Base-by-base conservation (phyloP, 2,797 vertebrate genomes). In the Emydoidea blandingii region DNA sequence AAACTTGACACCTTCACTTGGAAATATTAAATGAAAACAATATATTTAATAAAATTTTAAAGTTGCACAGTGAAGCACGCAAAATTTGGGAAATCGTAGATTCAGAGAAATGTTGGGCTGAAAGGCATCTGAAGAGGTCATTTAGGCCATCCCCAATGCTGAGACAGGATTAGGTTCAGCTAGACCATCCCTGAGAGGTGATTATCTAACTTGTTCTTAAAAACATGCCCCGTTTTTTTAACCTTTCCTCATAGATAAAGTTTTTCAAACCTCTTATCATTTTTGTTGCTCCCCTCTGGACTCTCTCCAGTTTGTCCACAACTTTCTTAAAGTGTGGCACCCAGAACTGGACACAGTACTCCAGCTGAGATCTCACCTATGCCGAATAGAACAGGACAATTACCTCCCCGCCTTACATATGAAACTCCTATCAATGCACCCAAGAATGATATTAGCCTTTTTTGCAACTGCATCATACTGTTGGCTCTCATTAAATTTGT, bases 1-100 rank as follows among this genome's bases (percentile, higher is more conserved):
- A 37, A 80, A 81, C 3, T 0, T 0, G 23, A 0, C n/a, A 72
- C 2, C 2, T 85, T 81, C 34, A 16, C 34, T 83, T 83, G 15
- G 21, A 44, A 83, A 52, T 54, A 8, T 52, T 56, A 68, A 79
- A 8, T 19, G 5, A 49, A 65, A 79, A 56, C 15, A 65, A 15
- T 87, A 3, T 57, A 16, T 84, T 78, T 53, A 79, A 31, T 25
- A 29, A 6, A 37, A 37, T 3, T 8, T 74, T 54, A 68, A 79
- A 82, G 6, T 85, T 44, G 8, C 12, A 83, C 6, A n/a, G 7
- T n/a, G 47, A 54, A 81, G 12, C 3, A 12, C 0, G 41, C 68
- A 1, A 1, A 4, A 2, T 81, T 41, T 83, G 14, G 84, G 37
- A 80, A 90, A 9, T 34, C 3, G 5, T 57, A 57, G 27, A 29